Evolutionary conservation across 2,888 invertebrate genomes (phyloP), one percentile per base, ranked within the genome.

Genomic region (Rhagonycha fulva): DNA sequence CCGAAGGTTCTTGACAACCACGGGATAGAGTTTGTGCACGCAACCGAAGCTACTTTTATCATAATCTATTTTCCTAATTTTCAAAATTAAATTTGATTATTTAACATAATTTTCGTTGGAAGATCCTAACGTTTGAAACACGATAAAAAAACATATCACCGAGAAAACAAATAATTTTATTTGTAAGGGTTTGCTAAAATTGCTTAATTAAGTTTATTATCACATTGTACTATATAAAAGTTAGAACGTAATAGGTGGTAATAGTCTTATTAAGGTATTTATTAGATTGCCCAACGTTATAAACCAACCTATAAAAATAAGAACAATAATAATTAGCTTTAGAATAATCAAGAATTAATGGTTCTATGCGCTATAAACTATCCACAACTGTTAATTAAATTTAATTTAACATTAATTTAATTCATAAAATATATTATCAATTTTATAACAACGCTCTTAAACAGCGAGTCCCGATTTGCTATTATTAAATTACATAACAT

Each of bases 1-100:
- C 78, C 76, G 74, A 76, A 74, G 76, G 76, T 76, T 76, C 71
- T 71, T 62, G 71, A 68, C 69, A 74, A 74, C 74, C 62, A 71
- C 74, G 60, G 76, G 73, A 74, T 66, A 76, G 72, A 74, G 74
- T 76, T 74, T 74, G 24, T 26, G 63, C 76, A 76, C 76, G 76
- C 76, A 74, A 76, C 63, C 23, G n/a, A 66, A 24, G 24, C 63
- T 23, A 66, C 26, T 66, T 66, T 62, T 62, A 11, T 9, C 26
- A 66, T 24, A 66, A 47, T 47, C 47, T 47, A 47, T 47, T 47
- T 47, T 5, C 47, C n/a, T 47, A 47, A 47, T 47, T 47, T 47
- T n/a, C n/a, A 47, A 47, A 47, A 47, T 47, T 47, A 47, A 47
- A 47, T n/a, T 47, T 47, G n/a, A 47, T 47, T 47, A n/a, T n/a